Base-by-base conservation (phyloP, 2,113 vertebrate genomes). In the Dromas ardeola region DNA sequence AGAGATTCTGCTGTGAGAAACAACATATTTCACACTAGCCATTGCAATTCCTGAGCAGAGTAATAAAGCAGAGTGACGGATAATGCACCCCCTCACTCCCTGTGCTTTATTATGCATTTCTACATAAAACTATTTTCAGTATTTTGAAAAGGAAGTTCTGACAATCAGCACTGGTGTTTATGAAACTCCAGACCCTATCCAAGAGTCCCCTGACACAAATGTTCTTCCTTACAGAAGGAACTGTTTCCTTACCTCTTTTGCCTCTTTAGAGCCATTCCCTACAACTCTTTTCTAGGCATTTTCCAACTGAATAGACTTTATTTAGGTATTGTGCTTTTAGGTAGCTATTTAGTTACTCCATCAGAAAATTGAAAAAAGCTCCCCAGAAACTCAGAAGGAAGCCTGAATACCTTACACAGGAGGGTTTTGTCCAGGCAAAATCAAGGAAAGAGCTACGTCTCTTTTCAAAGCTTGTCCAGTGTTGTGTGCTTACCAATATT, bases 91-190 rank as follows among this genome's bases (percentile, higher is more conserved):
- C 32, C 53, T 76, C 81, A 32, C 73, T 93, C 77, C 52, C 40
- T 58, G 43, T 72, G 62, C 73, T 95, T 97, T 96, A 87, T 81
- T 95, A 73, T 66, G 45, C 53, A 94, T 88, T 92, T 95, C 93
- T 95, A 89, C 70, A 80, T 93, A 90, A 93, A 97, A 80, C 66
- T 93, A 72, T 95, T 94, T 85, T 91, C 83, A 82, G 83, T 95
- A 95, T 97, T 97, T 97, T 95, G 81, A 95, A 67, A 94, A 95
- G 93, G 91, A 97, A 97, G 84, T 95, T 58, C 94, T 90, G 91
- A 96, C 84, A 94, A 95, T 93, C 93, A 94, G 78, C 49, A 23
- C 62, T 72, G 89, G 73, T 95, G 89, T 91, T 97, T 97, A 96
- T 97, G 96, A 95, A 97, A 95, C 91, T 96, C 86, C 86, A 97